Conservation (phyloP, 2,113 vertebrate species). For the Lipophrys pholis region DNA sequence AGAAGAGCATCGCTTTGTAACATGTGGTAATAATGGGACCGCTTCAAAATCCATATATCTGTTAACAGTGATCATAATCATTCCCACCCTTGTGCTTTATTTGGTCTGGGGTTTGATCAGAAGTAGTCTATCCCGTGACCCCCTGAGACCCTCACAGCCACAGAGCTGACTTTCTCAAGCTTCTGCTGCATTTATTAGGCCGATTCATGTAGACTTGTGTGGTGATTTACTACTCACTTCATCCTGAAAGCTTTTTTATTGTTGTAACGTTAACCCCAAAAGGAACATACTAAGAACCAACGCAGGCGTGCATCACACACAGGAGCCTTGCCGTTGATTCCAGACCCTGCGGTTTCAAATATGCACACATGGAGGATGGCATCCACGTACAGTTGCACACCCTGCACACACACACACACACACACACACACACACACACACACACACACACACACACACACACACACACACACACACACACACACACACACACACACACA, state of each 20-base stretch:
- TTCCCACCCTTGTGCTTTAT: conserved; percentile 61
- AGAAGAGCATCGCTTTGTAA: conserved; percentile 60
- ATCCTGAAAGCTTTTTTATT: conserved; percentile 85
- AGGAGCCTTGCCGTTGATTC: conserved; percentile 43
- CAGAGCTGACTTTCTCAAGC: conserved; percentile 59
- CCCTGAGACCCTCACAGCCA: conserved; percentile 48
- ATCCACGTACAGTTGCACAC: conserved; percentile 28
- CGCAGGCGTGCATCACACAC: conserved; percentile 63
- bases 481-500: too few species aligned
- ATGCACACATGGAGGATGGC: conserved; percentile 31
- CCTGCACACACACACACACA: neutral
- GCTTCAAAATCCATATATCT: conserved; percentile 66
- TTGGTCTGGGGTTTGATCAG: conserved; percentile 71
- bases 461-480: too few species aligned
- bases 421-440: neutral
- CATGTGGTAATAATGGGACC: conserved; percentile 64
- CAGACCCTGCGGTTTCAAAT: conserved; percentile 57
- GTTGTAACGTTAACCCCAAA: conserved; percentile 80
- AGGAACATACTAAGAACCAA: conserved; percentile 66
- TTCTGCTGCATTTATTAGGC: conserved; percentile 72
- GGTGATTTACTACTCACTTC: conserved; percentile 78
- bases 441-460: conserved; percentile 24
- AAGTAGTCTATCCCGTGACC: conserved; percentile 58
- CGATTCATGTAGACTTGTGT: conserved; percentile 60
- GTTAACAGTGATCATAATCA: conserved; percentile 70